Percentiles rank a stretch among this genome's conserved stretches.
phyloP scores from a whole-genome alignment of 2,113 vertebrate species.

The Sapajus apella region DNA sequence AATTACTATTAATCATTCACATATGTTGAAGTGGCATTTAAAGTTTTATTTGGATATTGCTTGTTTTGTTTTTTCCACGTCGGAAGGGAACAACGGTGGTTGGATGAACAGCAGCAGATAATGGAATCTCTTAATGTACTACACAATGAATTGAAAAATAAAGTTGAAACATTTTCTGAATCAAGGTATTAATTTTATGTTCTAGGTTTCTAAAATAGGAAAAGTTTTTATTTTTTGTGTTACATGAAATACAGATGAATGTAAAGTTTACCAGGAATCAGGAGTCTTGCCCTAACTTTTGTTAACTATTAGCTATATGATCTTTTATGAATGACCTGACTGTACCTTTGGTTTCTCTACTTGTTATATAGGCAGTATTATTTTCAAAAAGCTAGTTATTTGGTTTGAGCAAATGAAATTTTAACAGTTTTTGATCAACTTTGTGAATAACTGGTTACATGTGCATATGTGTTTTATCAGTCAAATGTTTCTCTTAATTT shows the following conservation, averaged over 20 bases:
- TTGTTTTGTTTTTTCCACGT: constrained; percentile 54
- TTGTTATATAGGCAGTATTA: background rate
- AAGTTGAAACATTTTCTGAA: background rate
- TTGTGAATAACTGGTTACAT: constrained; percentile 25
- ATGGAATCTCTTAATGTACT: constrained; percentile 54
- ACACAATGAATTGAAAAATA: constrained; percentile 35
- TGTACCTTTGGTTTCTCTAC: background rate
- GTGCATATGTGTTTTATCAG: background rate
- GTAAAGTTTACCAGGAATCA: background rate
- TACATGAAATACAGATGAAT: constrained; percentile 39
- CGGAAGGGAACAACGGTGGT: constrained; percentile 84
- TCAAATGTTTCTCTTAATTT: constrained; percentile 63
- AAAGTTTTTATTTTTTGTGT: background rate
- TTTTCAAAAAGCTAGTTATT: constrained; percentile 45
- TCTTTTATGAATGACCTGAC: constrained; percentile 14
- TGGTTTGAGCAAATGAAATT: constrained; percentile 42
- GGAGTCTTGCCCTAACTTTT: background rate
- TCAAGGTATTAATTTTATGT: constrained; percentile 79
- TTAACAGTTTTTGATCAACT: constrained; percentile 19
- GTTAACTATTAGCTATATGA: background rate
- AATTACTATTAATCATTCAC: background rate
- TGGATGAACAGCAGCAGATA: constrained; percentile 78
- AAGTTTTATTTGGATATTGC: constrained; percentile 41
- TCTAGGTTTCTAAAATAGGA: constrained; percentile 31
- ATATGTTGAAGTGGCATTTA: background rate